Evolutionary conservation across 1,140 invertebrate species (phyloP).

Genomic region (Dreissena rostriformis): DNA sequence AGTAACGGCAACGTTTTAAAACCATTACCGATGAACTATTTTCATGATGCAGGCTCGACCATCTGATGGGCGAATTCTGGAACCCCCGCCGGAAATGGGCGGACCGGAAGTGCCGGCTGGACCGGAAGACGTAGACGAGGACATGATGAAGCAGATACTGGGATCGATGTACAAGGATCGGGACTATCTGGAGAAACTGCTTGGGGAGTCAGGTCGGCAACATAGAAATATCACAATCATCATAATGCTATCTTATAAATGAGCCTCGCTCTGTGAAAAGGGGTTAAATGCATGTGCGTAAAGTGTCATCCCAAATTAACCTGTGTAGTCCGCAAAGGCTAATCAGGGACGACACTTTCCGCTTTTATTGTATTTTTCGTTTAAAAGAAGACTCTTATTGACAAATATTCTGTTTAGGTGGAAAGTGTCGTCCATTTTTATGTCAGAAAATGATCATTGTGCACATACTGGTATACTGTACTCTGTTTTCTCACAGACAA

Average conservation of each 20-base stretch:
- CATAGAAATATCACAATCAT: conserved; percentile 5
- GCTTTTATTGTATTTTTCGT: no score
- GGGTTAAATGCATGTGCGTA: no score
- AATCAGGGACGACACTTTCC: no score
- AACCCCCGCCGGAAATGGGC: conserved; percentile 8
- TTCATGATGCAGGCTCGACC: neutral
- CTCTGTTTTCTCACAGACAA: conserved; percentile 25
- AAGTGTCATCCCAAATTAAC: no score
- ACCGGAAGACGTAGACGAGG: conserved; percentile 41
- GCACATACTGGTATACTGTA: neutral
- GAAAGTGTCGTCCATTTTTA: no score
- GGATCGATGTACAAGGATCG: conserved; percentile 51
- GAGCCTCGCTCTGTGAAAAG: no score
- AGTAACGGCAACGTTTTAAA: no score
- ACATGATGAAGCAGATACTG: conserved; percentile 52
- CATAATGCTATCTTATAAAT: conserved; percentile 4
- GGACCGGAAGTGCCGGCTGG: neutral
- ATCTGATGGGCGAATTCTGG: neutral
- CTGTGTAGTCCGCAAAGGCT: no score
- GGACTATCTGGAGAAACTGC: conserved; percentile 50
- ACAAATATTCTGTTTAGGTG: no score
- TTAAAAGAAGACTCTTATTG: no score
- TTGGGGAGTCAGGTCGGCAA: conserved; percentile 29
- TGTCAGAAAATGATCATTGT: no score
- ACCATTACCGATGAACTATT: neutral